Conservation (phyloP, 2,113 vertebrate genomes). For the Ciconia stormi region DNA sequence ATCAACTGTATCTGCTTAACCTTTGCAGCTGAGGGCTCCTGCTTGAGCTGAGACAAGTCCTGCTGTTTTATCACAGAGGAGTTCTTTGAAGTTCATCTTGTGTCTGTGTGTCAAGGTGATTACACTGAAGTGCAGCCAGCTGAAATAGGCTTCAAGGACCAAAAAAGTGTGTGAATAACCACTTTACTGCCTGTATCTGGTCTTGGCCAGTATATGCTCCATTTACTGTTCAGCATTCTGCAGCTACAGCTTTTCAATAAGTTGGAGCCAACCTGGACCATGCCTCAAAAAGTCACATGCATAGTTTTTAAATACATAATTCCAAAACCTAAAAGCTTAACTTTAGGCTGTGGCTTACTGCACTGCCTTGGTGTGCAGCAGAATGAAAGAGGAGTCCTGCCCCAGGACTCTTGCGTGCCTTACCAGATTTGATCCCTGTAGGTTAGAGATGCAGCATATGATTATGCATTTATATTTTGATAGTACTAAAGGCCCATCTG, state of each 20-base stretch:
- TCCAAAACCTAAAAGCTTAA: not conserved
- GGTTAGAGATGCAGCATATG: not conserved
- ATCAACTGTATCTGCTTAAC: not conserved
- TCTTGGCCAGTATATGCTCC: not conserved
- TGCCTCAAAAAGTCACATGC: not conserved
- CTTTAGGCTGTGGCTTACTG: not conserved
- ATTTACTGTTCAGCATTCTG: not conserved
- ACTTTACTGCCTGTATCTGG: not conserved
- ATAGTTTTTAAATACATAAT: not conserved
- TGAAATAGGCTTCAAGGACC: not conserved
- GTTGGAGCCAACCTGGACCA: not conserved
- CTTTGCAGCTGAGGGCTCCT: not conserved
- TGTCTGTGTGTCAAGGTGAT: not conserved
- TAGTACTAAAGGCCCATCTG: not conserved
- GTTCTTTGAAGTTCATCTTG: constrained; percentile 2
- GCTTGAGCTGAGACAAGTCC: not conserved
- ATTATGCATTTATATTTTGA: not conserved
- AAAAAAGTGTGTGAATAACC: not conserved
- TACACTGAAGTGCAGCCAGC: not conserved
- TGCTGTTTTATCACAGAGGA: not conserved
- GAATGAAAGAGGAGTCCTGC: not conserved
- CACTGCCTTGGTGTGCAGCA: not conserved
- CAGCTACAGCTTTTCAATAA: not conserved
- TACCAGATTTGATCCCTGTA: not conserved
- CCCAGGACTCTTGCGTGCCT: not conserved